Evolutionary conservation across 2,797 vertebrate species (phyloP).

Genomic region (Platyrinchus mystaceus): DNA sequence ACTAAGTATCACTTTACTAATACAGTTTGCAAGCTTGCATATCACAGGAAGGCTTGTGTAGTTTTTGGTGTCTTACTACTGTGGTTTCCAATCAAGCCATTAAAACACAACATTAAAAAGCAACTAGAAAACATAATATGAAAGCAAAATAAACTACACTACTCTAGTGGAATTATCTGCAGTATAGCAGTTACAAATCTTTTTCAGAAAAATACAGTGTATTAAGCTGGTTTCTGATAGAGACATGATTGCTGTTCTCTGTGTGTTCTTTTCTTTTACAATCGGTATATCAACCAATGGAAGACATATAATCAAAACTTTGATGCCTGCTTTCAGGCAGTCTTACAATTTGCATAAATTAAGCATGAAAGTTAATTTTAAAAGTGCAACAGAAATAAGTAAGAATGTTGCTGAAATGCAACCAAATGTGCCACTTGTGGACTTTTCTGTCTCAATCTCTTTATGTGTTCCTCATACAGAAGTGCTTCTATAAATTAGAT

Average conservation of each 20-base stretch:
- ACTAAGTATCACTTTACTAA: not conserved
- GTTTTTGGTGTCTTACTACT: not conserved
- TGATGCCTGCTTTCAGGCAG: not conserved
- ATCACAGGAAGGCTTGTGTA: not conserved
- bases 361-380: not conserved
- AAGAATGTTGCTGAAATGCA: not conserved
- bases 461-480: not conserved
- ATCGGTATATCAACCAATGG: not conserved
- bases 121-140: not conserved
- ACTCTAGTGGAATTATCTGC: not conserved
- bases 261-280: not conserved
- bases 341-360: slow-evolving; percentile 2
- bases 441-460: not conserved
- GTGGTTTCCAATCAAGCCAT: not conserved
- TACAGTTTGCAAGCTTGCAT: not conserved
- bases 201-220: not conserved
- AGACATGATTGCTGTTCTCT: not conserved
- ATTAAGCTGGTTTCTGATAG: not conserved
- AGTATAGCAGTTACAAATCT: not conserved
- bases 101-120: not conserved
- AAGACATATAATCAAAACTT: not conserved
- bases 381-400: not conserved
- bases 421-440: not conserved
- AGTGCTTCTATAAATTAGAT: not conserved
- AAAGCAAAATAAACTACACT: not conserved